These are phyloP conservation scores for Mesochorus sp. DNA, from an alignment of 2,888 invertebrate species.

Conservation along the genomic window DNA sequence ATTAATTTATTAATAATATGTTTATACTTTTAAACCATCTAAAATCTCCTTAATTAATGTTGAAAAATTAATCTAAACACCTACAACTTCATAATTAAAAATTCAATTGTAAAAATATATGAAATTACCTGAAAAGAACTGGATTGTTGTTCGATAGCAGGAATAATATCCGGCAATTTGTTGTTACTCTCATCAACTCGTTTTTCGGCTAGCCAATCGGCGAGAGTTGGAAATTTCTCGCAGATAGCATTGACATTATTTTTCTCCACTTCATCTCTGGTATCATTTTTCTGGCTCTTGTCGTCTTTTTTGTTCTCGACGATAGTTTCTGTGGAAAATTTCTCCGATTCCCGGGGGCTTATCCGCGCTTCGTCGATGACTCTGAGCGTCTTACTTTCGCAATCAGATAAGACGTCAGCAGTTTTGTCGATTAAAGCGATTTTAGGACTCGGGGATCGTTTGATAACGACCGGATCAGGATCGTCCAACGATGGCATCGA, in stretches of 20 bases:
- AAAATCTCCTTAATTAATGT: too few species aligned
- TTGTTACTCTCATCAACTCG: neutral
- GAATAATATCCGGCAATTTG: conserved; percentile 16
- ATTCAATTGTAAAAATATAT: too few species aligned
- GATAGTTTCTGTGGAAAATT: too few species aligned
- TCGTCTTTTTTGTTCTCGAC: neutral
- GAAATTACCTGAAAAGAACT: conserved; percentile 48
- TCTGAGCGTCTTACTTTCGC: conserved; percentile 11
- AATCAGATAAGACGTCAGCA: conserved; percentile 8
- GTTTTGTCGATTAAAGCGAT: conserved; percentile 45
- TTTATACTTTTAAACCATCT: too few species aligned
- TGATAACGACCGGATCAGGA: conserved; percentile 30
- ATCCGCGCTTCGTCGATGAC: conserved; percentile 16
- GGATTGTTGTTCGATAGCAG: conserved; percentile 24
- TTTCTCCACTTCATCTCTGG: neutral
- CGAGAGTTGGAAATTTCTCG: conserved; percentile 76
- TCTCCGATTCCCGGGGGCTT: too few species aligned
- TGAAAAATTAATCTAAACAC: too few species aligned
- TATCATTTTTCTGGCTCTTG: conserved; percentile 6
- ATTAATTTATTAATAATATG: too few species aligned
- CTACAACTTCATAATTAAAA: too few species aligned
- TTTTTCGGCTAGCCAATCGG: conserved; percentile 73
- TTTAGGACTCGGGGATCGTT: conserved; percentile 30
- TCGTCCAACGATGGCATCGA: too few species aligned
- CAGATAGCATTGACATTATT: conserved; percentile 30